Evolutionary conservation across 1,140 invertebrate species (phyloP).

Genomic region (Hylyphantes graminicola): DNA sequence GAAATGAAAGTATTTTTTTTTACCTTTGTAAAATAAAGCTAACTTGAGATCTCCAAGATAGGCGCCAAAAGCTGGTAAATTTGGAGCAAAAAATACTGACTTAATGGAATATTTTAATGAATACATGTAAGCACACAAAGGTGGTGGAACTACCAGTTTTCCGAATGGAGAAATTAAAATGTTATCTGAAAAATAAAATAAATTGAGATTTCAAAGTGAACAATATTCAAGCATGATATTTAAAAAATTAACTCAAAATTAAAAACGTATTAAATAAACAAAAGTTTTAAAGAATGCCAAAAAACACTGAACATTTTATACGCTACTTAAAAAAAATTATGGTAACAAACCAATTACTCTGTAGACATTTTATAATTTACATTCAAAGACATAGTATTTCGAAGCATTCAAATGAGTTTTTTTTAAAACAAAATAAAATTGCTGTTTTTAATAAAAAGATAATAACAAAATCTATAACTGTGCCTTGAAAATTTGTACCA

Average conservation of each 20-base stretch:
- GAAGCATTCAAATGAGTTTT: no score
- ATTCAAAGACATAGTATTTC: no score
- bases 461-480: no score
- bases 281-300: not conserved
- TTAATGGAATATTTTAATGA: constrained; percentile 65
- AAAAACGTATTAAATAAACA: not conserved
- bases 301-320: not conserved
- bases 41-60: constrained; percentile 30
- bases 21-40: constrained; percentile 43
- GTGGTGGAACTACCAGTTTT: constrained; percentile 81
- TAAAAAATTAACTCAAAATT: not conserved
- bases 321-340: not conserved
- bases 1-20: not conserved
- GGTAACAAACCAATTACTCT: not conserved
- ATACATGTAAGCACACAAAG: constrained; percentile 78
- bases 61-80: constrained; percentile 20
- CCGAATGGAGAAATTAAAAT: constrained; percentile 80
- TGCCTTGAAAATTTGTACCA: no score
- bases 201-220: constrained; percentile 13
- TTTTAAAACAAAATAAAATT: no score
- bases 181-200: constrained; percentile 68
- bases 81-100: constrained; percentile 41
- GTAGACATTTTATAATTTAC: no score
- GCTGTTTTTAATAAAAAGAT: no score
- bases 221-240: not conserved